Base-by-base conservation (phyloP, 2,113 vertebrate genomes). In the Cacatua alba region DNA sequence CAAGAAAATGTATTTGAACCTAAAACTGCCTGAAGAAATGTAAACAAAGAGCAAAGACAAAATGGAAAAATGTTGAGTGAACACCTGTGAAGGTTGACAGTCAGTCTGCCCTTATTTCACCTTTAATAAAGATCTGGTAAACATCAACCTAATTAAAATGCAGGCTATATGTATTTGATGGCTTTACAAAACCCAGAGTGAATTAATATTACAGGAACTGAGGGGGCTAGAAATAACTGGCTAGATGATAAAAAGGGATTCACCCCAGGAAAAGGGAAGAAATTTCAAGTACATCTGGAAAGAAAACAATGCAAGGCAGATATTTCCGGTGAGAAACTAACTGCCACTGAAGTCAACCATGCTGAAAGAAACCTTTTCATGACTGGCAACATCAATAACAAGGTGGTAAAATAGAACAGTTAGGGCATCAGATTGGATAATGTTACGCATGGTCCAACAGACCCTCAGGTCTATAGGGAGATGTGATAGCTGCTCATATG, bases 331-430 rank as follows among this genome's bases (percentile, higher is more conserved):
- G 77, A 94, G 83, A 91, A 69, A 39, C 29, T 78, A 93, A 79
- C 81, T 91, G 89, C 70, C 84, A 92, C 89, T 76, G 86, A 86
- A 82, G 25, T 83, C 94, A 96, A 2, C 69, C 77, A 52, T 28
- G 77, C 88, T 87, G 92, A 93, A 93, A 93, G 69, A 88, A 95
- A 82, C 37, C 72, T 93, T 67, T 63, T 92, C 49, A 69, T 89
- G 83, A 96, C 67, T 91, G 77, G 80, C 57, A 88, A 96, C 88
- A 88, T 64, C 64, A 94, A 60, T 96, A 95, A 94, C 86, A 95
- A 84, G 90, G 91, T 89, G 86, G 83, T 81, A 92, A 96, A 92
- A 83, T 62, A 95, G 72, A 86, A 59, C 48, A 89, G 65, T 90
- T 90, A 71, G 51, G 72, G 68, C 69, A 88, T 88, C 86, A 78